Evolutionary conservation across 2,888 invertebrate genomes (phyloP), one percentile per base, ranked within the genome.

Genomic region (Pachymerium ferrugineum): DNA sequence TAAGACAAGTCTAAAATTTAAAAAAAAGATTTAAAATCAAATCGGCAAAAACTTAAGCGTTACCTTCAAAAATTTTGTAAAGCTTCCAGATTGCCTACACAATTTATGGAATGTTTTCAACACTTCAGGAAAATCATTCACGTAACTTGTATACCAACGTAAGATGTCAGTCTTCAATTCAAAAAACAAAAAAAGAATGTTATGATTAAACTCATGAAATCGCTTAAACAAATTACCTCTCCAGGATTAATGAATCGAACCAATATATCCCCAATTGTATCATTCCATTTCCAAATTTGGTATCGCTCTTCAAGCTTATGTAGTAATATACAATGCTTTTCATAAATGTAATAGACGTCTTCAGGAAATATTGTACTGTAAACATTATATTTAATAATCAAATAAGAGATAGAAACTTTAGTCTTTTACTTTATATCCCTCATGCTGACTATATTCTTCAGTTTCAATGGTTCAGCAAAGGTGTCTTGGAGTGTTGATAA

Each of bases 401-500:
- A 10, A 10, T 35, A 8, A 35, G 14, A n/a, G n/a, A n/a, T n/a
- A n/a, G n/a, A n/a, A n/a, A n/a, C n/a, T n/a, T 1, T 22, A 22
- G 5, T 6, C 3, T 6, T 68, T 77, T 74, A 81, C 82, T 79
- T 79, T 69, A 81, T 78, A 75, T 83, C 82, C 72, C 79, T 80
- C 28, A 76, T 75, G 3, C 79, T 76, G 6, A 82, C 76, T 30
- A 81, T 78, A 6, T 78, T 79, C 6, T 77, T 78, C 28, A 76
- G 77, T 74, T 81, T 81, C 31, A 84, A 78, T 0, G 83, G 82
- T 67, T 80, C 79, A 22, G 82, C 81, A 76, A 82, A 83, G 16
- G 80, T 80, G 74, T 84, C 83, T 62, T 84, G 79, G 35, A 84
- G 78, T 0, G 81, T 81, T 82, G 83, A 83, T 62, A 84, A 79